Base-by-base conservation (phyloP, 2,113 vertebrate species). In the Trogon melanurus region DNA sequence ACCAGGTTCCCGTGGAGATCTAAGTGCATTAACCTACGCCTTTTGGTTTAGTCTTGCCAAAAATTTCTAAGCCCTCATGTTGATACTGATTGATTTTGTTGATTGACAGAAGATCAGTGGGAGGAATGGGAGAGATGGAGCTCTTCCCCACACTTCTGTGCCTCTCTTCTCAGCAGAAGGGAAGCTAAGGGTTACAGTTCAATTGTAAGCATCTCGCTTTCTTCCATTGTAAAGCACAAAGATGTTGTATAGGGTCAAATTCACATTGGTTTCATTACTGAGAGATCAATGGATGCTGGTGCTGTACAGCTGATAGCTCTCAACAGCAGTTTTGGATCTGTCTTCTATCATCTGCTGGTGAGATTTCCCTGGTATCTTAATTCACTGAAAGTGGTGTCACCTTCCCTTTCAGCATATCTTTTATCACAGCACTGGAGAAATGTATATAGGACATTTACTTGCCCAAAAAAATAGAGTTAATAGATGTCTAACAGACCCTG, bases 341-440 rank as follows among this genome's bases (percentile, higher is more conserved):
- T 50, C 15, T 91, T 36, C n/a, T 78, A 22, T 81, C 70, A n/a
- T 32, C 29, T 65, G 76, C 57, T 48, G 18, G 26, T 58, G 14
- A 50, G 9, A 30, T 41, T 86, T 79, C 3, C 16, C 48, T 44
- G 34, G 13, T 36, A 25, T 65, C 30, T 51, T 21, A 50, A 18
- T 20, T 47, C 36, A 56, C 23, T 44, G 20, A 19, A 22, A 34
- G 78, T 32, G 18, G 2, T 27, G 15, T 32, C 22, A 23, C 32
- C 29, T 45, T 88, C 16, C 36, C 51, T 96, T 95, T 67, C 34
- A 96, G 96, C 79, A 89, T 1, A 8, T 91, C 47, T 97, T 93
- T 89, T 96, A 95, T 72, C 94, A 61, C 48, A 93, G 83, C 27
- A 78, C 73, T 13, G 91, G 95, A 79, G 95, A 97, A 56, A 61